phyloP scores from a whole-genome alignment of 2,113 vertebrate genomes.

The Cinclus mexicanus region DNA sequence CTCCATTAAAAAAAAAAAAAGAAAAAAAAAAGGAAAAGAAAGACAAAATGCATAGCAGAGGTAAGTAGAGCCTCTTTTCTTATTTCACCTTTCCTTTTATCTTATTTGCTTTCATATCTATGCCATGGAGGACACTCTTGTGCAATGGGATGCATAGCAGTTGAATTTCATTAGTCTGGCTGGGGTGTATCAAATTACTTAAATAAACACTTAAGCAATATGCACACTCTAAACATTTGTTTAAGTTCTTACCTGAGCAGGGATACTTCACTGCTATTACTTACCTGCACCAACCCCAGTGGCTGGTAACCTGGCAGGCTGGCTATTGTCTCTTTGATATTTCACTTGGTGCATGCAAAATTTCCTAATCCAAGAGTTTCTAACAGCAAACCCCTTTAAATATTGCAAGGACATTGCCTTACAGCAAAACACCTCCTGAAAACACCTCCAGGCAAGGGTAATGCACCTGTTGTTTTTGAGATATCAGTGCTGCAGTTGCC shows the following conservation, averaged over 20 bases:
- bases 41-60: neutral
- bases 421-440: neutral
- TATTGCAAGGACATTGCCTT: neutral
- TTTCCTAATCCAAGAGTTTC: neutral
- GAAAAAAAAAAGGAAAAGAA: neutral
- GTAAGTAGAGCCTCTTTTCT: constrained; percentile 11
- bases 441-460: neutral
- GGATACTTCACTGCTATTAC: neutral
- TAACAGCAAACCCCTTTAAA: neutral
- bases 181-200: neutral
- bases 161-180: neutral
- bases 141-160: neutral
- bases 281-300: neutral
- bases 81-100: constrained; percentile 17
- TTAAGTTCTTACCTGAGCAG: neutral
- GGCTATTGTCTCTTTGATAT: neutral
- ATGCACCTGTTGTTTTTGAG: neutral
- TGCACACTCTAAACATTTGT: neutral
- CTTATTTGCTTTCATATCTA: neutral
- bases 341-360: neutral
- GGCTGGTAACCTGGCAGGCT: neutral
- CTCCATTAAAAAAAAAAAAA: neutral
- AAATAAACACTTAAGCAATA: neutral
- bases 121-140: neutral
- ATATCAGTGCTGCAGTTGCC: neutral